Conservation (phyloP, 2,888 invertebrate species). For the Rhogogaster chlorosoma region DNA sequence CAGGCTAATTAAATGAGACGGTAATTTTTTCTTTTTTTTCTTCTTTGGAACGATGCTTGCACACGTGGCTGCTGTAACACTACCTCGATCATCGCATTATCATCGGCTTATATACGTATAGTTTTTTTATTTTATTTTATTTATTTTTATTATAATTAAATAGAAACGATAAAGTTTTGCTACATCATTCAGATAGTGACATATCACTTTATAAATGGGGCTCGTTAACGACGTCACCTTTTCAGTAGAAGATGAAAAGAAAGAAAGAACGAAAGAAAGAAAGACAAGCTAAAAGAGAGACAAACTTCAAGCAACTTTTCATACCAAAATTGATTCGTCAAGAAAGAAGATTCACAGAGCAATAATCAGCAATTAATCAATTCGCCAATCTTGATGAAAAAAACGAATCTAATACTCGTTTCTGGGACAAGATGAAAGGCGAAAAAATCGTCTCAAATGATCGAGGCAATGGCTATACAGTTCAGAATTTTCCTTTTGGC, state of each 20-base stretch:
- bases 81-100: neutral
- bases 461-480: too few relatives aligned
- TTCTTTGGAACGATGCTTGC: neutral
- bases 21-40: neutral
- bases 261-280: too few relatives aligned
- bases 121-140: neutral
- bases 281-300: neutral
- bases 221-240: neutral
- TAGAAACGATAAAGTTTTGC: neutral
- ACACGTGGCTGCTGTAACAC: neutral
- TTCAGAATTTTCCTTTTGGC: neutral
- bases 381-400: too few relatives aligned
- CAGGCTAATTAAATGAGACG: slow-evolving; percentile 7
- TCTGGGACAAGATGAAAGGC: too few relatives aligned
- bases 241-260: neutral
- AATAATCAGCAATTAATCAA: too few relatives aligned
- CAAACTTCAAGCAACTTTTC: neutral
- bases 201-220: neutral
- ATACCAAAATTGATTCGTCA: neutral
- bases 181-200: neutral
- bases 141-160: neutral
- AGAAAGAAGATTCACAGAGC: too few relatives aligned
- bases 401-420: too few relatives aligned
- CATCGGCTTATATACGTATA: neutral
- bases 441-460: too few relatives aligned